A percentile compares a stretch with the other conserved stretches of the same genome.
Evolutionary conservation across 1,140 invertebrate genomes (phyloP).

Genomic region (Thrips palmi): DNA sequence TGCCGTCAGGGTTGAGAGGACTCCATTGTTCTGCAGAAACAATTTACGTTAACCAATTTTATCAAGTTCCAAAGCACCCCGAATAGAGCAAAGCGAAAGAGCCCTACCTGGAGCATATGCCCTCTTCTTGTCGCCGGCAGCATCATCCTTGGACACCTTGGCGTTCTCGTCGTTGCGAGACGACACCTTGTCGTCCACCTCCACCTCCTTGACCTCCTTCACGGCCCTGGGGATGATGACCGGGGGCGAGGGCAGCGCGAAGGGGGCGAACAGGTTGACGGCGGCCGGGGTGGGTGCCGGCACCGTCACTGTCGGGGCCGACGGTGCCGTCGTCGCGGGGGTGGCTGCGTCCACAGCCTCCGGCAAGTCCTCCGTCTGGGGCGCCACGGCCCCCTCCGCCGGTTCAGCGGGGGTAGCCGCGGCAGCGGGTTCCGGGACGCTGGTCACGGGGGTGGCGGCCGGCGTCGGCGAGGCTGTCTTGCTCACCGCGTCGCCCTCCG

Average conservation of each 20-base stretch:
- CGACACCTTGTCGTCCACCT: constrained; percentile 24
- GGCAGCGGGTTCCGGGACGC: no score
- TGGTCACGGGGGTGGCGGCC: no score
- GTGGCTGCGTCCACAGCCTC: neutral
- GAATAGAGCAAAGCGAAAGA: neutral
- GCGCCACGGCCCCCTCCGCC: no score
- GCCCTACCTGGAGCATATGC: neutral
- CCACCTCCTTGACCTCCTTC: constrained; percentile 18
- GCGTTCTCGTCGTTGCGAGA: constrained; percentile 30
- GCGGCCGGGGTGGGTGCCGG: neutral
- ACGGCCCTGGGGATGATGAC: neutral
- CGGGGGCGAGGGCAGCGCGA: no score
- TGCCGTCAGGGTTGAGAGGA: constrained; percentile 58
- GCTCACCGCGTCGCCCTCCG: no score
- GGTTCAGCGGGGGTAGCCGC: constrained; percentile 6
- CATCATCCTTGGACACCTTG: constrained; percentile 22
- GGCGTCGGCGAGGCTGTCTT: no score
- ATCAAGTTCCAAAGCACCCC: neutral
- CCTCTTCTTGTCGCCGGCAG: constrained; percentile 2
- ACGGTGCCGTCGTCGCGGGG: constrained; percentile 1
- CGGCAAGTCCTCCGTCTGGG: no score
- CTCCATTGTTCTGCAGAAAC: constrained; percentile 58
- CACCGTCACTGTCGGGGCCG: neutral
- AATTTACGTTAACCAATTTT: neutral
- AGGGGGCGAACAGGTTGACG: no score